Conservation (phyloP, 2,797 vertebrate species). For the Monodelphis domestica region DNA sequence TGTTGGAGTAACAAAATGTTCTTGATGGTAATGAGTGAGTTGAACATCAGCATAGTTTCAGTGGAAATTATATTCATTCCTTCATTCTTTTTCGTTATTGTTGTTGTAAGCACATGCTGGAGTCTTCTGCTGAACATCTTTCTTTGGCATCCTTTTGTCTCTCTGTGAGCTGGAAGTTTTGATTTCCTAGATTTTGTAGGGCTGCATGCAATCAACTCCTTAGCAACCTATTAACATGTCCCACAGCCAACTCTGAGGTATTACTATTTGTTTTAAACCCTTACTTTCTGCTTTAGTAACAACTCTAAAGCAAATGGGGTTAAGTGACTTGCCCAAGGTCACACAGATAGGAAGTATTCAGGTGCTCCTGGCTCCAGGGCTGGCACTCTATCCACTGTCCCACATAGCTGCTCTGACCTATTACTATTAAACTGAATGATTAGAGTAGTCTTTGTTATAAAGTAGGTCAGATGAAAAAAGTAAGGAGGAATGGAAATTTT, state of each 20-base stretch:
- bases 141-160: neutral
- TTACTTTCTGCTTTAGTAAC: too few species aligned
- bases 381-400: too few species aligned
- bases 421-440: neutral
- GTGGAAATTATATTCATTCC: too few species aligned
- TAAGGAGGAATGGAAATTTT: neutral
- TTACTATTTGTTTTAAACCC: too few species aligned
- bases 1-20: neutral
- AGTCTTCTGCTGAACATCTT: neutral
- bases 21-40: neutral
- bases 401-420: too few species aligned
- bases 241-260: neutral
- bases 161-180: neutral
- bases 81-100: neutral
- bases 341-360: too few species aligned
- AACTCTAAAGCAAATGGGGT: too few species aligned
- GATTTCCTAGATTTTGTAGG: neutral
- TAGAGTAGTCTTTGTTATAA: neutral
- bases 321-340: too few species aligned
- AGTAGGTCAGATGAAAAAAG: neutral
- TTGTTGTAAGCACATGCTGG: neutral
- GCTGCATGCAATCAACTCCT: neutral
- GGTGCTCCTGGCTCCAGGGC: too few species aligned
- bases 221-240: neutral
- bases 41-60: too few species aligned